A percentile compares a stretch with the other conserved stretches of the same genome.
These are phyloP conservation scores for Chauna torquata DNA, from an alignment of 2,113 vertebrate genomes.

Conservation along the genomic window DNA sequence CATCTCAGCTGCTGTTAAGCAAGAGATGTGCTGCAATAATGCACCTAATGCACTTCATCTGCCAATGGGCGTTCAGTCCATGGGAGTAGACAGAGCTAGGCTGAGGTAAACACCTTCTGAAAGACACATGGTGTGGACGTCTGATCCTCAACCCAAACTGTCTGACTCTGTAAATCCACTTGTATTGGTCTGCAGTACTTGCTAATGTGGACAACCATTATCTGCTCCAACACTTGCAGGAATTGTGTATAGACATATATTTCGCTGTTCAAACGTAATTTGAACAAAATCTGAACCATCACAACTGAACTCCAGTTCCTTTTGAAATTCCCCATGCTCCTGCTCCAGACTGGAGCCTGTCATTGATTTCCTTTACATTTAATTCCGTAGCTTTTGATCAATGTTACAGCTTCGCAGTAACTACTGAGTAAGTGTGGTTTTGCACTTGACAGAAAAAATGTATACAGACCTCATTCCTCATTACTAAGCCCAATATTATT, in stretches of 20 bases:
- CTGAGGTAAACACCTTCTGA: not conserved
- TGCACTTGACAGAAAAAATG: not conserved
- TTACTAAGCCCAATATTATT: not conserved
- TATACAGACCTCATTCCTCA: not conserved
- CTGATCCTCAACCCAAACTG: not conserved
- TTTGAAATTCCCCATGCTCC: not conserved
- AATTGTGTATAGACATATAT: not conserved
- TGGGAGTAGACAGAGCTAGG: not conserved
- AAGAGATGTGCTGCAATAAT: not conserved
- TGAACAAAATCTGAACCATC: not conserved
- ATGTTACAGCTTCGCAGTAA: not conserved
- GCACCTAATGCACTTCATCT: not conserved
- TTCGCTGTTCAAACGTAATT: not conserved
- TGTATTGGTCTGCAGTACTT: not conserved
- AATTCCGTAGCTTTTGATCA: not conserved
- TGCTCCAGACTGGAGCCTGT: not conserved
- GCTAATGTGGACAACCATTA: not conserved
- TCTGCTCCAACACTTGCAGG: not conserved
- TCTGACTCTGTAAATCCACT: not conserved
- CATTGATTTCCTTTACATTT: not conserved
- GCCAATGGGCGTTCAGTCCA: not conserved
- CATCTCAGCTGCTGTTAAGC: not conserved
- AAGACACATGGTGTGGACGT: not conserved
- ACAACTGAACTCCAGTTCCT: not conserved
- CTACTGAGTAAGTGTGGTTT: not conserved